Percentiles rank a stretch among this genome's conserved stretches.
phyloP scores from a whole-genome alignment of 2,797 vertebrate genomes.

The Scolopax bukidnonensis region DNA sequence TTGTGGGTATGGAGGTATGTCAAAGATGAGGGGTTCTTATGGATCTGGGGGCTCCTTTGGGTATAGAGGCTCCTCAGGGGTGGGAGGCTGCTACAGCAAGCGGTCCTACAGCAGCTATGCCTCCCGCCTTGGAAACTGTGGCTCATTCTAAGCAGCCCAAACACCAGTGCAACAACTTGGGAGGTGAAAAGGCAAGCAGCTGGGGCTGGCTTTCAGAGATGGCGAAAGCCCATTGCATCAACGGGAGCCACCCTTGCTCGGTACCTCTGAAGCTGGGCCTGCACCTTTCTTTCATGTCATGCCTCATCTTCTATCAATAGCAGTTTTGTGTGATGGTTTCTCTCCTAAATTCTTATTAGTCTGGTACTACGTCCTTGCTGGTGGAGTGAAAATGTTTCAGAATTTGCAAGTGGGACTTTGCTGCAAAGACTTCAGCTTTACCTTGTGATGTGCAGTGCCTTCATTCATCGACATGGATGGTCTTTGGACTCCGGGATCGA shows the following conservation, averaged over 20 bases:
- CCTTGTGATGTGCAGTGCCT: rapidly evolving
- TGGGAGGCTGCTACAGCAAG: background rate
- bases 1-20: background rate
- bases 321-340: rapidly evolving
- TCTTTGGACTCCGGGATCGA: background rate
- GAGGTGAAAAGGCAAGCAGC: rapidly evolving
- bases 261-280: background rate
- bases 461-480: rapidly evolving
- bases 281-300: rapidly evolving
- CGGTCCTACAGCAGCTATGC: background rate
- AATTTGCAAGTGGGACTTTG: background rate
- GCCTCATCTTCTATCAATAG: background rate
- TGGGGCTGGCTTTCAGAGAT: background rate
- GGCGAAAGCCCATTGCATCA: background rate
- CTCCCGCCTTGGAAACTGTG: background rate
- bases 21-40: background rate
- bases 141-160: background rate
- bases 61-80: rapidly evolving
- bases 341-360: background rate
- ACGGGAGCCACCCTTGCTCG: background rate
- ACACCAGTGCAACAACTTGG: rapidly evolving
- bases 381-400: background rate
- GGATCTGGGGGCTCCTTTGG: background rate
- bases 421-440: background rate
- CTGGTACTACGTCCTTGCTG: background rate